Percentiles rank a stretch among this genome's conserved stretches.
Evolutionary conservation across 2,888 invertebrate species (phyloP).

Genomic region (Venusia cambrica): DNA sequence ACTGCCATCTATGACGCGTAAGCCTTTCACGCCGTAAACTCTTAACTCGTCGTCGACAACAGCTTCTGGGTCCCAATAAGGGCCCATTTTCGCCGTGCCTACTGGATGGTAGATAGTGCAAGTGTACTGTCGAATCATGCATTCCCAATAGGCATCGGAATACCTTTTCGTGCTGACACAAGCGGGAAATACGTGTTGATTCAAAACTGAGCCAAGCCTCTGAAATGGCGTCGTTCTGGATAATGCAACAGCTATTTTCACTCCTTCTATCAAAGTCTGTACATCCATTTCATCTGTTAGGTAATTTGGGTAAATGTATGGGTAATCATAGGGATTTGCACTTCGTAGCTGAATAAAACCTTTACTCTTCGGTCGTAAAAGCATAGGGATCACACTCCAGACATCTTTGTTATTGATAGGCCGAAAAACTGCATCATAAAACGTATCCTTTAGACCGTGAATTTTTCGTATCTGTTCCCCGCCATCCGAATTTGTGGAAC

Average conservation of each 20-base stretch:
- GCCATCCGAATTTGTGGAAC: conserved; percentile 92
- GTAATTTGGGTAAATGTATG: conserved; percentile 95
- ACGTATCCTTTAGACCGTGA: conserved; percentile 87
- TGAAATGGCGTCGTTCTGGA: conserved; percentile 89
- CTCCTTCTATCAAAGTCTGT: conserved; percentile 90
- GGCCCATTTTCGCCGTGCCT: conserved; percentile 95
- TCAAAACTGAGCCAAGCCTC: conserved; percentile 86
- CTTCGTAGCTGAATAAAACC: conserved; percentile 91
- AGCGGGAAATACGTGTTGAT: conserved; percentile 87
- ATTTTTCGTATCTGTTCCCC: conserved; percentile 90
- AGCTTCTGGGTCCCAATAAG: conserved; percentile 90
- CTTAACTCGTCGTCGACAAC: conserved; percentile 90
- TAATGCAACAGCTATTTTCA: conserved; percentile 90
- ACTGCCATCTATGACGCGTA: conserved; percentile 91
- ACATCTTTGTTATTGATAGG: conserved; percentile 89
- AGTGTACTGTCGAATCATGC: conserved; percentile 91
- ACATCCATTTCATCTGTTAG: conserved; percentile 89
- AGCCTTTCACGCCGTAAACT: conserved; percentile 89
- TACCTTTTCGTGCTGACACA: conserved; percentile 85
- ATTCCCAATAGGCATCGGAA: conserved; percentile 92
- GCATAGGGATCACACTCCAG: conserved; percentile 92
- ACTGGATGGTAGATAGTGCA: conserved; percentile 93
- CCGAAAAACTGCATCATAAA: conserved; percentile 87
- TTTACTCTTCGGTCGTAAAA: conserved; percentile 90
- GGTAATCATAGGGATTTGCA: conserved; percentile 92